These are phyloP conservation scores for Xiphias gladius DNA, from an alignment of 2,113 vertebrate species.

Conservation along the genomic window DNA sequence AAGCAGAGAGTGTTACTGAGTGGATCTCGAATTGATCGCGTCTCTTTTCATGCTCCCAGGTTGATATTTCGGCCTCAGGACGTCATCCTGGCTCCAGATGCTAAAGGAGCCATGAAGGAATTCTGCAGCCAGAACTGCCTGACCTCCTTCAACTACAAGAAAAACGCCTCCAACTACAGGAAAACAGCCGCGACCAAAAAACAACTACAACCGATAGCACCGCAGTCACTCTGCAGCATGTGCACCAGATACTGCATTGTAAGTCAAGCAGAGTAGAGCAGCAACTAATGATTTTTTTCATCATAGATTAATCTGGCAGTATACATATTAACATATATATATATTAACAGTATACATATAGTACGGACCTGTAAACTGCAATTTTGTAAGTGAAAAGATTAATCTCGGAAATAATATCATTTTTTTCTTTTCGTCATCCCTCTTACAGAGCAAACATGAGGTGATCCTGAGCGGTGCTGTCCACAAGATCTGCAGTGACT, in stretches of 20 bases:
- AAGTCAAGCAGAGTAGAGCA: slow-evolving; percentile 57
- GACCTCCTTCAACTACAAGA: slow-evolving; percentile 88
- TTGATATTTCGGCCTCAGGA: slow-evolving; percentile 93
- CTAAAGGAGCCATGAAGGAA: slow-evolving; percentile 87
- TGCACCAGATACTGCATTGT: slow-evolving; percentile 92
- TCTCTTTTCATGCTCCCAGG: slow-evolving; percentile 76
- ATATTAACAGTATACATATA: too few species aligned
- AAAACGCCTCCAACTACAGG: slow-evolving; percentile 84
- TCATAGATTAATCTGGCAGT: not conserved
- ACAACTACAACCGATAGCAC: not conserved
- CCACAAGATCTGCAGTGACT: slow-evolving; percentile 94
- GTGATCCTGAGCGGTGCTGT: slow-evolving; percentile 92
- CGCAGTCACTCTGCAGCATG: slow-evolving; percentile 91
- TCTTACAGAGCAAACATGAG: slow-evolving; percentile 91
- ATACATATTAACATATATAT: too few species aligned
- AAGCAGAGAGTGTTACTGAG: not conserved
- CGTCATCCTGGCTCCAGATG: slow-evolving; percentile 91
- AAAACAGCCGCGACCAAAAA: slow-evolving; percentile 77
- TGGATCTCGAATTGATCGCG: not conserved
- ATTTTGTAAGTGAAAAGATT: too few species aligned
- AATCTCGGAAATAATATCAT: not conserved
- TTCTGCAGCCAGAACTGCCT: slow-evolving; percentile 96
- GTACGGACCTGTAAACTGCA: too few species aligned
- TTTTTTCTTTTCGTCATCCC: not conserved
- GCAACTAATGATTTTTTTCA: not conserved